Conservation (phyloP, 2,888 invertebrate genomes). For the Clepsis dumicolana region DNA sequence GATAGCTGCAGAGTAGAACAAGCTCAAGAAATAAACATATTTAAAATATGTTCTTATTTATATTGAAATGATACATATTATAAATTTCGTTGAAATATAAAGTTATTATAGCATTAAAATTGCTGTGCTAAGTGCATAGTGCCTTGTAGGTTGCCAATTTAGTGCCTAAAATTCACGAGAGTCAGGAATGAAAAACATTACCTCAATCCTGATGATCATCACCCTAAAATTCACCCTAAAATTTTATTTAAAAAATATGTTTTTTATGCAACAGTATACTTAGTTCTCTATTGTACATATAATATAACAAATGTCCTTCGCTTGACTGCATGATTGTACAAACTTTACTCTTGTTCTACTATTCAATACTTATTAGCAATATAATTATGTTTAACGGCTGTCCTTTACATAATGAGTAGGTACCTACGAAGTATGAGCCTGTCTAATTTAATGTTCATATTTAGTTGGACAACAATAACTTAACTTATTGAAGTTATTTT, state of each 20-base stretch:
- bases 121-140: constrained; percentile 86
- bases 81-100: constrained; percentile 64
- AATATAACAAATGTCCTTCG: constrained; percentile 17
- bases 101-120: constrained; percentile 72
- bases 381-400: constrained; percentile 22
- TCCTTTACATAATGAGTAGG: not conserved
- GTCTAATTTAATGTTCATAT: constrained; percentile 25
- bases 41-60: constrained; percentile 46
- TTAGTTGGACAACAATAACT: constrained; percentile 20
- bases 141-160: constrained; percentile 87
- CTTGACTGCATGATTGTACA: constrained; percentile 26
- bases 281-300: constrained; percentile 2
- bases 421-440: too few relatives aligned
- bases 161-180: constrained; percentile 75
- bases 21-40: constrained; percentile 45
- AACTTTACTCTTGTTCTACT: constrained; percentile 22
- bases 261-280: constrained; percentile 32
- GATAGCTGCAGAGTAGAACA: constrained; percentile 40
- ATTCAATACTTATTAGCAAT: constrained; percentile 25
- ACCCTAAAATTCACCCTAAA: constrained; percentile 15
- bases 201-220: constrained; percentile 21
- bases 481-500: constrained; percentile 14
- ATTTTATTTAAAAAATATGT: constrained; percentile 22
- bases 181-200: constrained; percentile 34
- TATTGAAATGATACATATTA: constrained; percentile 49